Conservation (phyloP, 2,888 invertebrate species). For the Lypha dubia region DNA sequence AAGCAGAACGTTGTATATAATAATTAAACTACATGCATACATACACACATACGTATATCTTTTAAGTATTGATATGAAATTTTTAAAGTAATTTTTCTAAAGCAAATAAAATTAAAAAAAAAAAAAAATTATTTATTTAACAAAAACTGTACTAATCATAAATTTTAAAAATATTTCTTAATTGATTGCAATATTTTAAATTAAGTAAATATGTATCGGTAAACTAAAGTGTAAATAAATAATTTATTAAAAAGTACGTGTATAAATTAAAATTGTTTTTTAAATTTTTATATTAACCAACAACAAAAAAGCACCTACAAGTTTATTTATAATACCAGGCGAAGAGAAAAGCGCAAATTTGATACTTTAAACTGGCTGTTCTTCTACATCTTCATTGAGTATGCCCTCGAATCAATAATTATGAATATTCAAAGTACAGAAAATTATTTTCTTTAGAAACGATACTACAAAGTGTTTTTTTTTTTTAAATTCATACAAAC, state of each 20-base stretch:
- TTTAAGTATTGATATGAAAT: slow-evolving; percentile 24
- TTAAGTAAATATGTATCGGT: slow-evolving; percentile 11
- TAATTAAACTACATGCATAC: too few relatives aligned
- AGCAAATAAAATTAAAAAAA: slow-evolving; percentile 30
- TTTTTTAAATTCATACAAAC: too few relatives aligned
- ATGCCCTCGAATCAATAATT: too few relatives aligned
- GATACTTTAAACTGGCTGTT: too few relatives aligned
- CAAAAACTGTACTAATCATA: slow-evolving; percentile 67
- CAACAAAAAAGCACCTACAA: not conserved
- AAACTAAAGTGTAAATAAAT: slow-evolving; percentile 59
- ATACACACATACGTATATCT: too few relatives aligned
- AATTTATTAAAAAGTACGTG: slow-evolving; percentile 16
- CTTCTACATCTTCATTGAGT: too few relatives aligned
- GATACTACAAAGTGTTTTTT: too few relatives aligned
- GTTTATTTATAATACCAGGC: too few relatives aligned
- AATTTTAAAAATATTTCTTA: slow-evolving; percentile 25
- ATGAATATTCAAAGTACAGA: too few relatives aligned
- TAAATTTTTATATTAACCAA: not conserved
- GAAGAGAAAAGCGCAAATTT: too few relatives aligned
- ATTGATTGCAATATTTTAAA: slow-evolving; percentile 25
- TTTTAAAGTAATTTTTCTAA: slow-evolving; percentile 40
- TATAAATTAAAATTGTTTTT: not conserved
- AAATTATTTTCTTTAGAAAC: too few relatives aligned
- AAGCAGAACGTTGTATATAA: slow-evolving; percentile 59
- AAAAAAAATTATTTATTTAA: not conserved